A percentile compares a stretch with the other conserved stretches of the same genome.
phyloP scores from a whole-genome alignment of 2,888 invertebrate species.

The Cephus spinipes region DNA sequence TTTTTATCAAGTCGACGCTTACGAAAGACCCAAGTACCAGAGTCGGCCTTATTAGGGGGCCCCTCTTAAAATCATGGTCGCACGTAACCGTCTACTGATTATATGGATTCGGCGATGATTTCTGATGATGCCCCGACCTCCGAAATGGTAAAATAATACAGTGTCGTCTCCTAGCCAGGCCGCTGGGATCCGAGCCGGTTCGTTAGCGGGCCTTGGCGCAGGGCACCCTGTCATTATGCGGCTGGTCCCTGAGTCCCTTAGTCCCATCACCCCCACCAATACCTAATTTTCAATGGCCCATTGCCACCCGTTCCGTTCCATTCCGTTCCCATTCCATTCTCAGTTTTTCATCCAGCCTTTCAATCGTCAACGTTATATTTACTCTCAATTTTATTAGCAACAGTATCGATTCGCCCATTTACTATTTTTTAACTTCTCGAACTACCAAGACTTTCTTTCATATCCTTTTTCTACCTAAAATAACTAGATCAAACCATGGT shows the following conservation, averaged over 20 bases:
- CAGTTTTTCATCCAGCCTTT: no score
- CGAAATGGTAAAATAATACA: slow-evolving; percentile 61
- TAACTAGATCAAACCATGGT: no score
- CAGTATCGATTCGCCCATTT: no score
- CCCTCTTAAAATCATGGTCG: slow-evolving; percentile 52
- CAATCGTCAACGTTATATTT: no score
- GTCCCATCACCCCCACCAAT: slow-evolving; percentile 56
- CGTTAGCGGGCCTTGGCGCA: slow-evolving; percentile 60
- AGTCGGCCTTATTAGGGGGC: slow-evolving; percentile 43
- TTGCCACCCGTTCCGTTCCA: background rate
- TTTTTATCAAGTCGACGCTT: slow-evolving; percentile 10
- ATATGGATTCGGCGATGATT: slow-evolving; percentile 61
- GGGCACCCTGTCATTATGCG: slow-evolving; percentile 62
- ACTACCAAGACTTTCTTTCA: no score
- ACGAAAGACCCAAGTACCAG: slow-evolving; percentile 30
- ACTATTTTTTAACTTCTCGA: no score
- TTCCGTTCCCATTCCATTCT: no score
- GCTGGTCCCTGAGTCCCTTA: slow-evolving; percentile 40
- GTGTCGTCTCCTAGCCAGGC: slow-evolving; percentile 57
- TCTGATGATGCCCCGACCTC: slow-evolving; percentile 55
- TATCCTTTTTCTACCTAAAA: no score
- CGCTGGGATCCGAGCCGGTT: slow-evolving; percentile 53
- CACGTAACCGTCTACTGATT: slow-evolving; percentile 57
- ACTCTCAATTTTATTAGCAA: no score
- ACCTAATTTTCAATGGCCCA: slow-evolving; percentile 47